Conservation (phyloP, 2,888 invertebrate genomes). For the Lumbricus terrestris region DNA sequence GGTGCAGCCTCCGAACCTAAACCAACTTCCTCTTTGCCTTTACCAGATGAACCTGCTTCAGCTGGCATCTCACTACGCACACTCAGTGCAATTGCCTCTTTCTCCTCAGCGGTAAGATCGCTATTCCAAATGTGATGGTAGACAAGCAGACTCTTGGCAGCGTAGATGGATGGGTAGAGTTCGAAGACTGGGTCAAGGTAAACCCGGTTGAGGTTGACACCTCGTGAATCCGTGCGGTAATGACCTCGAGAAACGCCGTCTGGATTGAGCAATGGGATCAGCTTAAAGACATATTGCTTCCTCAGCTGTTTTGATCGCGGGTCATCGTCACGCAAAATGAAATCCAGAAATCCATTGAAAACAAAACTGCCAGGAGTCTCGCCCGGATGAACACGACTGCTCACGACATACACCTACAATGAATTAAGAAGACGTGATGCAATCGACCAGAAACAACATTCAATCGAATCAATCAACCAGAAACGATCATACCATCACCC, state of each 20-base stretch:
- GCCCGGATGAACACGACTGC: constrained; percentile 86
- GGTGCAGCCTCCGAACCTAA: not conserved
- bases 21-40: not conserved
- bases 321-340: constrained; percentile 73
- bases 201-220: constrained; percentile 83
- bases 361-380: constrained; percentile 89
- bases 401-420: constrained; percentile 76
- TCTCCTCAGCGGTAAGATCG: not conserved
- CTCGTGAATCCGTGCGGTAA: constrained; percentile 73
- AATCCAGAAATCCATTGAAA: constrained; percentile 81
- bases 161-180: constrained; percentile 81
- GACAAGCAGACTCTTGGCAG: constrained; percentile 71
- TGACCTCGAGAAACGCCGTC: constrained; percentile 85
- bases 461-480: no score
- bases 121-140: constrained; percentile 54
- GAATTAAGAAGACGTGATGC: not conserved
- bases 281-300: constrained; percentile 74
- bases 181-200: constrained; percentile 76
- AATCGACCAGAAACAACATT: not conserved
- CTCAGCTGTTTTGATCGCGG: constrained; percentile 73
- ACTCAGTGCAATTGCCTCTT: not conserved
- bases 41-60: not conserved
- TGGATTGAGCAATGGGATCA: constrained; percentile 87
- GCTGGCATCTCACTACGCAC: not conserved
- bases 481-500: no score